Evolutionary conservation across 2,113 vertebrate genomes (phyloP).

Genomic region (Sisor rabdophorus): DNA sequence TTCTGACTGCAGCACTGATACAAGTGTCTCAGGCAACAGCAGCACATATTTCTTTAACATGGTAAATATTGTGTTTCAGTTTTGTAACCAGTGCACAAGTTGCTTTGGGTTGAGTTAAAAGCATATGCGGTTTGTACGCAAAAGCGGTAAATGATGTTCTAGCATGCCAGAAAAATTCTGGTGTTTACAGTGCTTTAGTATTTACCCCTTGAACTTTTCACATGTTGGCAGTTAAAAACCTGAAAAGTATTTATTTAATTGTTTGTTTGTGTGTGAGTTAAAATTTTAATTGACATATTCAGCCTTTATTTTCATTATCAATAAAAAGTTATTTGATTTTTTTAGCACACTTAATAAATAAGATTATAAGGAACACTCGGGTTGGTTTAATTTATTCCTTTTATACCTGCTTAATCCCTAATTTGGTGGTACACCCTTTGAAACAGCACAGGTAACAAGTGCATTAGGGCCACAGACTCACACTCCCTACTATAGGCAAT

Average conservation of each 20-base stretch:
- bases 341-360: no score
- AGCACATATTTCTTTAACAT: not conserved
- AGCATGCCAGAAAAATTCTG: slow-evolving; percentile 43
- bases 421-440: no score
- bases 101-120: not conserved
- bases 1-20: not conserved
- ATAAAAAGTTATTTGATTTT: no score
- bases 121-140: slow-evolving; percentile 20
- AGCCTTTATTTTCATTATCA: no score
- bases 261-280: slow-evolving; percentile 52
- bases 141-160: slow-evolving; percentile 43
- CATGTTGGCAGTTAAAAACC: not conserved
- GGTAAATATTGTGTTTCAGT: not conserved
- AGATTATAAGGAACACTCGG: no score
- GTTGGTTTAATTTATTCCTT: no score
- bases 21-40: not conserved
- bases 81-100: slow-evolving; percentile 11
- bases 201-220: not conserved
- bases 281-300: no score
- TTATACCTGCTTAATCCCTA: no score
- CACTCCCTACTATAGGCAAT: no score
- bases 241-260: slow-evolving; percentile 54
- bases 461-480: no score
- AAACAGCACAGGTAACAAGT: no score
- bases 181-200: not conserved